Conservation (phyloP, 2,113 vertebrate species). For the Arizona elegans region DNA sequence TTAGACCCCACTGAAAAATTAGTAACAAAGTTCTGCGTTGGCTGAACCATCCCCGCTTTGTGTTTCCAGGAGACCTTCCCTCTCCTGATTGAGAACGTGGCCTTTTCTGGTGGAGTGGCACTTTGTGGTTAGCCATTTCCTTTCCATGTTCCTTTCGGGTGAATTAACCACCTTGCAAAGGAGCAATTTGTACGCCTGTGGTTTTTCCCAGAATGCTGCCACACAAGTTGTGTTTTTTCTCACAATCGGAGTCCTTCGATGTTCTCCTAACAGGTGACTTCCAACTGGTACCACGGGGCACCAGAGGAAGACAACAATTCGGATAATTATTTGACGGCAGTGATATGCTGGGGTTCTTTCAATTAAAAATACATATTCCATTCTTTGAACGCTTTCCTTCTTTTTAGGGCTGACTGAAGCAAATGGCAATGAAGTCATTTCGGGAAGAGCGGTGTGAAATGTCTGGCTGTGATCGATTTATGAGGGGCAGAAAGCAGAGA, state of each 20-base stretch:
- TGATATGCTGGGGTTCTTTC: background rate
- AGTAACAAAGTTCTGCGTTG: background rate
- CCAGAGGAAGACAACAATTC: background rate
- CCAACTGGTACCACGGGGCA: background rate
- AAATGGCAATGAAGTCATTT: background rate
- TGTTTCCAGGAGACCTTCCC: background rate
- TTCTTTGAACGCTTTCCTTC: background rate
- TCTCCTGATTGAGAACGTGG: background rate
- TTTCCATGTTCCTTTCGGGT: background rate
- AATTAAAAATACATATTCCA: background rate
- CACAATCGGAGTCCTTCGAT: background rate
- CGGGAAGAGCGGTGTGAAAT: background rate
- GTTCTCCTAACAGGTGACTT: background rate
- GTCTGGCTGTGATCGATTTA: background rate
- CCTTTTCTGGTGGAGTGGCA: background rate
- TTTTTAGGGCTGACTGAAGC: background rate
- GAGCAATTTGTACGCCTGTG: background rate
- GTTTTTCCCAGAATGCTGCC: background rate
- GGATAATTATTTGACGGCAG: background rate
- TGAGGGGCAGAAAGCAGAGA: background rate
- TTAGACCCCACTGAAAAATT: background rate
- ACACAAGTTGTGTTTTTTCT: constrained; percentile 3
- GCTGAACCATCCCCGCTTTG: background rate
- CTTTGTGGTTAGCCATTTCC: background rate
- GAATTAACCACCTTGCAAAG: background rate